Conservation (phyloP, 2,888 invertebrate genomes). For the Podabrus alpinus region DNA sequence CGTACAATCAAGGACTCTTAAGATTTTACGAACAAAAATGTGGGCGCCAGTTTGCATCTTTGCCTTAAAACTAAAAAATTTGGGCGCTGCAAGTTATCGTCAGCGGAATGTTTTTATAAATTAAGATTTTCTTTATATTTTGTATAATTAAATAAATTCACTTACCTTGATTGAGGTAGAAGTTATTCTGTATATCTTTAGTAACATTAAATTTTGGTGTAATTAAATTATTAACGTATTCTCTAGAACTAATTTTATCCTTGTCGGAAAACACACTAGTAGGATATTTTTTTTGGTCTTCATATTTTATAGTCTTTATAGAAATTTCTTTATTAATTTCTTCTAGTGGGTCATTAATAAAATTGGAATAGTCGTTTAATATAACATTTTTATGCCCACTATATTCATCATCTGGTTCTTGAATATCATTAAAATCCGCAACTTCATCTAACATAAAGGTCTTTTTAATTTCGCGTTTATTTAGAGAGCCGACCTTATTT, state of each 20-base stretch:
- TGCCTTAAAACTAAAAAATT: background rate
- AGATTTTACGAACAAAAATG: no score
- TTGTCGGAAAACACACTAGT: background rate
- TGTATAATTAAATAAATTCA: background rate
- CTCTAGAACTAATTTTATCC: background rate
- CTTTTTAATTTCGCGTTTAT: constrained; percentile 6
- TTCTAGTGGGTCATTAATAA: background rate
- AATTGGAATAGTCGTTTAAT: background rate
- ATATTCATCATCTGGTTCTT: constrained; percentile 22
- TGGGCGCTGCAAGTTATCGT: background rate
- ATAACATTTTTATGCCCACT: background rate
- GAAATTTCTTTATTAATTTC: background rate
- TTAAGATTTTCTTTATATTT: background rate
- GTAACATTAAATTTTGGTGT: background rate
- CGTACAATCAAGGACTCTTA: no score
- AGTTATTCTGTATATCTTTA: background rate
- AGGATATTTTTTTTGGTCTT: background rate
- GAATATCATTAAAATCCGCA: constrained; percentile 37
- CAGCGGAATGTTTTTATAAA: background rate
- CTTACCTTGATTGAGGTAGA: background rate
- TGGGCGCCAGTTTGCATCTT: no score
- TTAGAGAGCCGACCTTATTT: background rate
- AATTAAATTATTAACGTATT: background rate
- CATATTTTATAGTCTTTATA: background rate
- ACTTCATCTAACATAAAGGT: constrained; percentile 29